Evolutionary conservation across 2,888 invertebrate genomes (phyloP), one percentile per base, ranked within the genome.

Genomic region (Pasiphila rectangulata): DNA sequence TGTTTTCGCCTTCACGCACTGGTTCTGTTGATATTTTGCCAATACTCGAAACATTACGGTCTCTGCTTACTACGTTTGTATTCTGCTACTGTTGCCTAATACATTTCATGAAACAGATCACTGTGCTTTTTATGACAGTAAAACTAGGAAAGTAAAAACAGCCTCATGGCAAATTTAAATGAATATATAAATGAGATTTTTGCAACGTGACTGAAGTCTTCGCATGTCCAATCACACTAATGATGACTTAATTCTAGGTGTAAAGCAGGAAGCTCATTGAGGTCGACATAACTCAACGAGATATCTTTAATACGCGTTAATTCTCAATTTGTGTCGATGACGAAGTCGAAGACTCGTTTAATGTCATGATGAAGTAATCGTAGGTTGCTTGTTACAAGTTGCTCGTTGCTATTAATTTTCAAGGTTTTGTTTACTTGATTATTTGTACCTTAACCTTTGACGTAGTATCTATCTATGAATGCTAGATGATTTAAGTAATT

Each of bases 11-110:
- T 63, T 61, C 64, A 63, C 66, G 65, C 66, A 58, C 57, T 52
- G 57, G 40, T 53, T 38, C 41, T 41, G 63, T 72, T 70, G 72
- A 72, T 61, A 57, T 68, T 63, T 58, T 74, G 76, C 73, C 75
- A 75, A 72, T 68, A 51, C 43, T 43, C 38, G 43, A 36, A 47
- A 46, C 46, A 34, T 25, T 47, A 46, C 36, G 41, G 53, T 57
- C n/a, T n/a, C n/a, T n/a, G n/a, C n/a, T 62, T 54, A 56, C 47
- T 57, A 19, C 23, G 21, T 49, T 41, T 27, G 38, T 42, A 13
- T 38, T 45, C 34, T 15, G 12, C 17, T 44, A 19, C 45, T 40
- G 32, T 41, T 41, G 29, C 36, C 16, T 41, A 12, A 17, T 20
- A 32, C 30, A 13, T 21, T 16, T 19, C 4, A 29, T 39, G 35